These are phyloP conservation scores for Dynastes maya DNA, from an alignment of 2,888 invertebrate genomes.

Conservation along the genomic window DNA sequence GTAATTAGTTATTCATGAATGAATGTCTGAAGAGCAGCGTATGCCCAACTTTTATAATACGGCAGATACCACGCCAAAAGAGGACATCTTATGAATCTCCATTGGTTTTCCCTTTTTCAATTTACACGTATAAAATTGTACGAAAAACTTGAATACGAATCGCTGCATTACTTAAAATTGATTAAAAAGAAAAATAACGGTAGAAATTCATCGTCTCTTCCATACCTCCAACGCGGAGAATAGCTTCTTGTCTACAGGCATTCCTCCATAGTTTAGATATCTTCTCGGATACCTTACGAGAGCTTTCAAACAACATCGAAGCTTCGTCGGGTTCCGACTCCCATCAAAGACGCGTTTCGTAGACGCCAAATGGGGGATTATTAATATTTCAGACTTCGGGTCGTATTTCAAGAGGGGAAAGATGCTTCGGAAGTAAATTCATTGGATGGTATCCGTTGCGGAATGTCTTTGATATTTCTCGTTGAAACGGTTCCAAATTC, in stretches of 20 bases:
- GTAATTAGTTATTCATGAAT: too few species aligned
- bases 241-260: neutral
- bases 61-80: too few species aligned
- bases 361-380: neutral
- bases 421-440: slow-evolving; percentile 1
- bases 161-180: too few species aligned
- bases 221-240: neutral
- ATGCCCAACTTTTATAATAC: too few species aligned
- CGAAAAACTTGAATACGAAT: too few species aligned
- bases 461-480: neutral
- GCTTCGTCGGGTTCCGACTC: neutral
- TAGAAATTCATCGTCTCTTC: neutral
- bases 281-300: slow-evolving; percentile 10
- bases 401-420: neutral
- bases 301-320: neutral
- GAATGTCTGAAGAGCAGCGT: too few species aligned
- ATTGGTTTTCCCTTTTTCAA: too few species aligned
- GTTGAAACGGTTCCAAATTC: neutral
- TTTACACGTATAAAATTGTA: too few species aligned
- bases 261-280: slow-evolving; percentile 10
- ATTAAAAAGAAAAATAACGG: neutral
- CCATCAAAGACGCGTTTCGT: slow-evolving; percentile 15
- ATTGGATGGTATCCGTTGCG: neutral
- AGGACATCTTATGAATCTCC: too few species aligned
- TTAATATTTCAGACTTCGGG: slow-evolving; percentile 15